phyloP scores from a whole-genome alignment of 2,113 vertebrate genomes.

The Climacteris rufus region DNA sequence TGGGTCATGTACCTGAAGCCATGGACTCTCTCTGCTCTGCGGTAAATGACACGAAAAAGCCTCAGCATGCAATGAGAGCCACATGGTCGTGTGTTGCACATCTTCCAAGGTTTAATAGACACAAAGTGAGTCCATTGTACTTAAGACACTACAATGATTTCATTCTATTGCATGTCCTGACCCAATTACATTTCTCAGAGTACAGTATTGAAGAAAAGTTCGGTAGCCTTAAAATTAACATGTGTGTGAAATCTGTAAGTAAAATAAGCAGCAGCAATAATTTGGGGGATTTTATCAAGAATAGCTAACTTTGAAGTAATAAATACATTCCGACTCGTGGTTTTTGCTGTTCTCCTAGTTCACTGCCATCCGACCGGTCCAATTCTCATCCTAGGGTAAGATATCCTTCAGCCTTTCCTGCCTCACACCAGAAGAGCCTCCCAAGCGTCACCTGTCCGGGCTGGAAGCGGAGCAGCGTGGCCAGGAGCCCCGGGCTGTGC shows the following conservation, averaged over 20 bases:
- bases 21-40: not conserved
- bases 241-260: conserved; percentile 64
- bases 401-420: conserved; percentile 48
- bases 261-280: conserved; percentile 82
- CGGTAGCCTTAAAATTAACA: conserved; percentile 60
- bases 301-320: conserved; percentile 79
- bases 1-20: not conserved
- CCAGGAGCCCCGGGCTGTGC: conserved; percentile 25
- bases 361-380: conserved; percentile 33
- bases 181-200: conserved; percentile 56
- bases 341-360: conserved; percentile 72
- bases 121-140: conserved; percentile 54
- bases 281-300: conserved; percentile 70
- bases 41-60: rapidly evolving
- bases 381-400: conserved; percentile 27
- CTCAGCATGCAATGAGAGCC: not conserved
- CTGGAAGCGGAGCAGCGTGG: conserved; percentile 26
- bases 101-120: conserved; percentile 69
- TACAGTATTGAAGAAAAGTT: conserved; percentile 52
- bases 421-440: not conserved
- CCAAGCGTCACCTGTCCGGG: conserved; percentile 55
- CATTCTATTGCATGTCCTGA: conserved; percentile 61
- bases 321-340: conserved; percentile 88
- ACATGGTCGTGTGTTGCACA: conserved; percentile 3
- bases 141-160: conserved; percentile 65